Percentiles rank a stretch among this genome's conserved stretches.
Conservation (phyloP, 2,888 invertebrate species). For the Thelaira solivaga region DNA sequence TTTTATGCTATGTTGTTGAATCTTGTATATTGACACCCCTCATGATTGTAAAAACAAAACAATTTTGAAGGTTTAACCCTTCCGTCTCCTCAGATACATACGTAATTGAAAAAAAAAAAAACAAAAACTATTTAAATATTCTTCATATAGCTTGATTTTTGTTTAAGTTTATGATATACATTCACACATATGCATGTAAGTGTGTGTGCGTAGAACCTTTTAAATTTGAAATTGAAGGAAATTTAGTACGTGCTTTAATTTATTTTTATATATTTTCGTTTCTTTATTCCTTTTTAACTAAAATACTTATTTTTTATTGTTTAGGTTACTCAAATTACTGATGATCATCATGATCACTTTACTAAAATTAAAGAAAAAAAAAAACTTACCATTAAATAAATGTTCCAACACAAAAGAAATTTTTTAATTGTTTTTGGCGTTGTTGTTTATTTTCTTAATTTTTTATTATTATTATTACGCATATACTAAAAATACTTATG, state of each 20-base stretch:
- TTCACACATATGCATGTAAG: too few species aligned
- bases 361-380: background rate
- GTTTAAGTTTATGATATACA: too few species aligned
- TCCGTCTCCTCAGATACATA: too few species aligned
- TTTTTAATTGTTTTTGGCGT: slow-evolving; percentile 14
- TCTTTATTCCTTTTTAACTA: background rate
- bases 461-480: too few species aligned
- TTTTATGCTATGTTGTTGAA: too few species aligned
- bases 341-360: background rate
- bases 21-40: too few species aligned
- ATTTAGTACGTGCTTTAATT: slow-evolving; percentile 17
- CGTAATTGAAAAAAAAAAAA: too few species aligned
- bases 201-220: background rate
- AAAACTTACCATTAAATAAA: slow-evolving; percentile 38
- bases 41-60: too few species aligned
- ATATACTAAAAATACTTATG: too few species aligned
- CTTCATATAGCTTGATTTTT: too few species aligned
- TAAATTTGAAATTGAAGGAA: background rate
- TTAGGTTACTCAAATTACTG: background rate
- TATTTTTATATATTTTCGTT: background rate
- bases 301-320: background rate
- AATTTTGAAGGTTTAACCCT: too few species aligned
- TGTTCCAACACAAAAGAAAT: background rate
- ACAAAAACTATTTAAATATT: too few species aligned
- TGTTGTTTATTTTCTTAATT: slow-evolving; percentile 2